Evolutionary conservation across 2,888 invertebrate species (phyloP).

Genomic region (Acholoe squamosa): DNA sequence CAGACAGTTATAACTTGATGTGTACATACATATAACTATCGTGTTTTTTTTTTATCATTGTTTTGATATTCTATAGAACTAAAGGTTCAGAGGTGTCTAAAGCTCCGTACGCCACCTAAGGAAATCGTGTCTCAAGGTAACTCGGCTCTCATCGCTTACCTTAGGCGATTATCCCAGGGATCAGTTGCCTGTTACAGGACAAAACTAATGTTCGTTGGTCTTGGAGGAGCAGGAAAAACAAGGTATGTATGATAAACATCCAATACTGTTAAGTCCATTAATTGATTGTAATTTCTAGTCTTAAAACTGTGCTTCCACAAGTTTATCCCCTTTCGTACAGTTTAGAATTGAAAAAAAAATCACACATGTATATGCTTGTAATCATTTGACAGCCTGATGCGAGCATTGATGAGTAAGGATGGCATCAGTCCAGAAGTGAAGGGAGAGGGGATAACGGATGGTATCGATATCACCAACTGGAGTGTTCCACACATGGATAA

Average conservation of each 20-base stretch:
- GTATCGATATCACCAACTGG: conserved; percentile 82
- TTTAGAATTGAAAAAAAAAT: too few species aligned
- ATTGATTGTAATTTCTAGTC: too few species aligned
- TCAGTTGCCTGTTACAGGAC: conserved; percentile 80
- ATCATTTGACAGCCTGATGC: conserved; percentile 74
- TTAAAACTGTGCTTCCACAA: too few species aligned
- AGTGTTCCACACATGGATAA: conserved; percentile 70
- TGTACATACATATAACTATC: too few species aligned
- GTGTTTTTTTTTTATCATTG: too few species aligned
- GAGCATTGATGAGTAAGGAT: conserved; percentile 75
- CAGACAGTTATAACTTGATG: too few species aligned
- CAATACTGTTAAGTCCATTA: too few species aligned
- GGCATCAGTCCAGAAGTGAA: conserved; percentile 67
- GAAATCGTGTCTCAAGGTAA: conserved; percentile 80
- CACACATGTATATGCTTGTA: too few species aligned
- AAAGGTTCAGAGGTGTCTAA: conserved; percentile 71
- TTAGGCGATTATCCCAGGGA: conserved; percentile 79
- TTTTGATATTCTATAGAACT: background rate
- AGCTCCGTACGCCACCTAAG: conserved; percentile 80
- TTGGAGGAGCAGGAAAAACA: conserved; percentile 84
- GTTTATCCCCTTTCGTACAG: too few species aligned
- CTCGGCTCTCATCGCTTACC: conserved; percentile 77
- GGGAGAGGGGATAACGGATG: conserved; percentile 79
- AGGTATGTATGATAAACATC: conserved; percentile 72
- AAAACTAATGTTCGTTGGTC: conserved; percentile 83